Evolutionary conservation across 2,797 vertebrate species (phyloP), one percentile per base, ranked within the genome.

Genomic region (Chromobotia macracanthus): DNA sequence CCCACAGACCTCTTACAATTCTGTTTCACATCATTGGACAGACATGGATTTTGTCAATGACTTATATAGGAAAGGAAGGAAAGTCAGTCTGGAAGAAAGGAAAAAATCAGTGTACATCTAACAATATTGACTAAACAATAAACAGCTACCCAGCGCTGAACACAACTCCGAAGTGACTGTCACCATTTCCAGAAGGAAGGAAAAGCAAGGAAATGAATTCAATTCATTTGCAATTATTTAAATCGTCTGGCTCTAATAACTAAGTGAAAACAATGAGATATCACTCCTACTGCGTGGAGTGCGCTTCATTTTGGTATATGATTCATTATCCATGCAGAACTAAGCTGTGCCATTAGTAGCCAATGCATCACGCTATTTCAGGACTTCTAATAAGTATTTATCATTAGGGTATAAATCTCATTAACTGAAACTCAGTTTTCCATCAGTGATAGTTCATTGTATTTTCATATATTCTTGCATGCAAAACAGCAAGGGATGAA

Each of bases 321-420:
- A 82, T 84, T 72, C 78, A 86, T 76, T 71, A 58, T 25, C 15
- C 53, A 58, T 38, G 71, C 75, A 53, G 35, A 66, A 35, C 61
- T 35, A 65, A 28, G 53, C 65, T 60, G 63, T 61, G 55, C 25
- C 77, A 79, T 82, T 75, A 80, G 75, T 74, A 72, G 72, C 64
- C 58, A 46, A 80, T 70, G 77, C 41, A 76, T 83, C 77, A 74
- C 23, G 60, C 70, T 80, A 73, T 85, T 85, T 84, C 65, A 83
- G 67, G 44, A 48, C 67, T 78, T 80, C 58, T 64, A 61, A 61
- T 16, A 63, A 67, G 48, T n/a, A 76, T 76, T 80, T 79, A 71
- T 84, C 71, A 74, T 31, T 35, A 38, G 63, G 25, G 23, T 73
- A 75, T 31, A 38, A 61, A 31, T 41, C 60, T 48, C 38, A 58